These are phyloP conservation scores for Yponomeuta evonymella DNA, from an alignment of 2,888 invertebrate species.

Conservation along the genomic window DNA sequence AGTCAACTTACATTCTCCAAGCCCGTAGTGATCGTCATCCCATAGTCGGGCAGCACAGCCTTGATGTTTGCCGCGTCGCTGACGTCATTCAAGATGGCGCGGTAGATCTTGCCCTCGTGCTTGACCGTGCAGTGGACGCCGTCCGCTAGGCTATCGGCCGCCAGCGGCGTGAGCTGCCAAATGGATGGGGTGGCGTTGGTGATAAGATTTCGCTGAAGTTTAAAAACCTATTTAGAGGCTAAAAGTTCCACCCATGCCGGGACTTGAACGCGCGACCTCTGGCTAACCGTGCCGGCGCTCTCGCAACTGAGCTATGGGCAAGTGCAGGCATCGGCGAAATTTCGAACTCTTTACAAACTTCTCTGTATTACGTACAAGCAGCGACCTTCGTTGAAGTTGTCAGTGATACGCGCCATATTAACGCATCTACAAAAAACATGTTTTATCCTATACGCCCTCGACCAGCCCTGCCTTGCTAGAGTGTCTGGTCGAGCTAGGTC, in stretches of 20 bases:
- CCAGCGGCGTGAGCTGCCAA: slow-evolving; percentile 48
- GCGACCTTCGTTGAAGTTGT: too few species aligned
- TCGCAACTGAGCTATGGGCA: too few species aligned
- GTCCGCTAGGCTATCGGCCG: slow-evolving; percentile 44
- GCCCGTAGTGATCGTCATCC: slow-evolving; percentile 47
- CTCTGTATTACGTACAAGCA: too few species aligned
- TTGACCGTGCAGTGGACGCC: slow-evolving; percentile 62
- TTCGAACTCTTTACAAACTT: too few species aligned
- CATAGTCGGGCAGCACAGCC: slow-evolving; percentile 61
- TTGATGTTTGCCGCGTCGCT: slow-evolving; percentile 41
- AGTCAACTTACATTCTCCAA: slow-evolving; percentile 51
- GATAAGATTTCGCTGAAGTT: too few species aligned
- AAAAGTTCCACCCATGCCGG: too few species aligned
- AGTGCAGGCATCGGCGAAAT: too few species aligned
- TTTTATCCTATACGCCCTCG: slow-evolving; percentile 40
- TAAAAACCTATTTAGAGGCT: too few species aligned
- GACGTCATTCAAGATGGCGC: slow-evolving; percentile 55
- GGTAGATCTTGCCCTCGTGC: slow-evolving; percentile 52
- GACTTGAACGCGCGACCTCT: too few species aligned
- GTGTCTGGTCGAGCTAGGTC: slow-evolving; percentile 41
- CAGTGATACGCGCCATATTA: too few species aligned
- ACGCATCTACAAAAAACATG: too few species aligned
- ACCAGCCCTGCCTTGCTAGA: slow-evolving; percentile 57
- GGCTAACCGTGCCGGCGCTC: too few species aligned
- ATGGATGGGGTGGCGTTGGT: slow-evolving; percentile 7